Base-by-base conservation (phyloP, 2,797 vertebrate genomes). In the Karalla daura region DNA sequence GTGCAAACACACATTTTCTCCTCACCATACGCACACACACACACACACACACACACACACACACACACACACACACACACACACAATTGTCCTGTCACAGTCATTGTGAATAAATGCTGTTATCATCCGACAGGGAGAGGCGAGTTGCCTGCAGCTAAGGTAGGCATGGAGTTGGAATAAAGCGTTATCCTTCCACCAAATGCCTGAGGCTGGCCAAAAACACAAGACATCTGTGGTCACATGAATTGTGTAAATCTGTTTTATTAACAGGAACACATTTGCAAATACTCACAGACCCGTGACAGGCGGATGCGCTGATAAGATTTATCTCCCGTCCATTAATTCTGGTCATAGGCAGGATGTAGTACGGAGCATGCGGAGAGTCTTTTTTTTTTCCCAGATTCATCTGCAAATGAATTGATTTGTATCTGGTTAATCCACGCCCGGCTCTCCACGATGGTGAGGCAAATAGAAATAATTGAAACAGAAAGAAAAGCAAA, bases 101-200 rank as follows among this genome's bases (percentile, higher is more conserved):
- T 74, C 73, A 74, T 76, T 84, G 67, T 78, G 79, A 83, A 69
- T 83, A 88, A 83, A 86, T 82, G 75, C 59, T 67, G 64, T 86
- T 83, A 83, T 86, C 73, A 78, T 83, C 74, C 84, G 70, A 82
- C 73, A 74, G 69, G 17, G 59, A 76, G 63, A 74, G 53, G 49
- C 44, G 67, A 36, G 56, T 52, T 70, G 79, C 88, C 84, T 51
- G 54, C 76, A 87, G 83, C 84, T 46, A 72, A 77, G 53, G 63
- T 55, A 70, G 77, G 79, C 66, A 66, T 28, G n/a, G 50, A 78
- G 77, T 83, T 59, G 50, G 64, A 81, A 82, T 81, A 74, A 83
- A 84, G 86, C 63, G 81, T 63, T 54, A 63, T 77, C 62, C 59
- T 52, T 47, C 45, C 25, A 72, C 49, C 62, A 74, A 86, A 69